Base-by-base conservation (phyloP, 1,140 invertebrate genomes). In the Cotesia vestalis region DNA sequence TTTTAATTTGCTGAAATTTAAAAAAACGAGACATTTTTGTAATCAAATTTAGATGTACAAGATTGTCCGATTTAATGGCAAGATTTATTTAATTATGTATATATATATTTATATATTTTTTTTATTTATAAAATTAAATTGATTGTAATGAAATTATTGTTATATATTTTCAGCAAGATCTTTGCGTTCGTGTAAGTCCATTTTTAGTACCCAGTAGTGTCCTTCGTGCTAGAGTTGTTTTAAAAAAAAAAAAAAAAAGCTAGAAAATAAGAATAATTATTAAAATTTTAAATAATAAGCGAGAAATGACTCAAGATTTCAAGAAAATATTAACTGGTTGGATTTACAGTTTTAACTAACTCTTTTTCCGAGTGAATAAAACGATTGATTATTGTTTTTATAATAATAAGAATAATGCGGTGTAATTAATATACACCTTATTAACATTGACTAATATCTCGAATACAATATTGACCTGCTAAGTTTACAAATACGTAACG, bases 151-250 rank as follows among this genome's bases (percentile, higher is more conserved):
- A 73, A 63, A 73, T 73, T 76, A 74, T 80, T 81, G 11, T 46
- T 46, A 46, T 46, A 78, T 84, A 81, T 86, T 86, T 86, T 85
- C 85, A 87, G 85, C 83, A 85, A 86, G 83, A 86, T 79, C 80
- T 84, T 86, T 86, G 80, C 80, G 78, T 87, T 79, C 81, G 81
- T 79, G 85, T 87, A 87, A 87, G 85, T 86, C 68, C 67, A 69
- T 79, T 74, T 78, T 72, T 73, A 63, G 70, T 71, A 71, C 46
- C 60, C 52, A 60, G 63, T 77, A 79, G 57, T 74, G 70, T 73
- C 71, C 17, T 34, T 72, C 63, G 72, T 73, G 69, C 66, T 66
- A 72, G 73, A 70, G 62, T 46, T 35, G 34, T 73, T 69, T 70
- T 46, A 2, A 60, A 51, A 69, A 53, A 67, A 35, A 40, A 73